Evolutionary conservation across 2,113 vertebrate genomes (phyloP).

Genomic region (Marmota flaviventris): DNA sequence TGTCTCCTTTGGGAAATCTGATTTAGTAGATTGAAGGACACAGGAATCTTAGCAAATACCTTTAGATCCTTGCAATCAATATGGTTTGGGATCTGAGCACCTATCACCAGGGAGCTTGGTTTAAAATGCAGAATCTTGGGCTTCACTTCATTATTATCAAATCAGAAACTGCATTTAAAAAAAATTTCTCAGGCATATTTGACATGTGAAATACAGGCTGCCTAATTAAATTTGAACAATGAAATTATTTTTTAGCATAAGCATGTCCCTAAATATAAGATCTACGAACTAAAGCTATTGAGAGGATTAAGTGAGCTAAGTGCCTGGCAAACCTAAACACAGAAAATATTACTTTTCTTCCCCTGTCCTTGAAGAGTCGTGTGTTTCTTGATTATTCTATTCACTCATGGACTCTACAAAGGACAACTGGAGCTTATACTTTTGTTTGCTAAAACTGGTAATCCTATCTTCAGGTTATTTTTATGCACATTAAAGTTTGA

Average conservation of each 20-base stretch:
- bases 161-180: not conserved
- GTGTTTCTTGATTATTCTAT: slow-evolving; percentile 53
- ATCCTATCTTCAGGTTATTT: not conserved
- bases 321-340: slow-evolving; percentile 56
- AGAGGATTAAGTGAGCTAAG: slow-evolving; percentile 79
- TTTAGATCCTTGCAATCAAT: not conserved
- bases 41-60: not conserved
- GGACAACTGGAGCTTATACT: not conserved
- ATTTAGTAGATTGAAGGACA: not conserved
- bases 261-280: not conserved
- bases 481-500: not conserved
- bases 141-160: not conserved
- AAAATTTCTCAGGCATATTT: not conserved
- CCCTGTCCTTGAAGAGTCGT: slow-evolving; percentile 19
- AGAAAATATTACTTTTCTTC: slow-evolving; percentile 64
- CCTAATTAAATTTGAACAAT: not conserved
- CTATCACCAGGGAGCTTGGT: not conserved
- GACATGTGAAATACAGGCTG: not conserved
- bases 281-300: slow-evolving; percentile 66
- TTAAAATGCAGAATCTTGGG: not conserved
- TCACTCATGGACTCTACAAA: slow-evolving; percentile 41
- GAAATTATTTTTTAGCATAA: not conserved
- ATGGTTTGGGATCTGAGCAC: not conserved
- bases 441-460: slow-evolving; percentile 9
- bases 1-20: not conserved